A percentile compares a stretch with the other conserved stretches of the same genome.
These are phyloP conservation scores for Recurvirostra avosetta DNA, from an alignment of 2,113 vertebrate species.

Conservation along the genomic window DNA sequence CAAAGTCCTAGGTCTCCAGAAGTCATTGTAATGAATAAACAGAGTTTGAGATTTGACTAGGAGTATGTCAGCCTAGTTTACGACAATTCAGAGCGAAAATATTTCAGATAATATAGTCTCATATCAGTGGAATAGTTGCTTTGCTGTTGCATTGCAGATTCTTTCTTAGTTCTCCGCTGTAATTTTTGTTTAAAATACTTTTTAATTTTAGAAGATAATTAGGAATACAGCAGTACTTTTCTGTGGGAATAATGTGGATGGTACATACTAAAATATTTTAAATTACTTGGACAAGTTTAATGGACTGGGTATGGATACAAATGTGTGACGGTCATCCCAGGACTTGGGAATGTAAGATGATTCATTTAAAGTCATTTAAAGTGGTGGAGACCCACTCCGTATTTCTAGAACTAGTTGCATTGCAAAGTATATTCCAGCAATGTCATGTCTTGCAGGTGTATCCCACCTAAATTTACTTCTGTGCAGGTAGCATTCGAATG, in stretches of 20 bases:
- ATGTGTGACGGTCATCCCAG: neutral
- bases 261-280: neutral
- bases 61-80: neutral
- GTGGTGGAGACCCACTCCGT: neutral
- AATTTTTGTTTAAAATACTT: neutral
- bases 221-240: neutral
- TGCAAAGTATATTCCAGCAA: neutral
- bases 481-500: neutral
- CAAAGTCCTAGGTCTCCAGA: neutral
- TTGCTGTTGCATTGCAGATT: neutral
- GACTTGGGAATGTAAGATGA: neutral
- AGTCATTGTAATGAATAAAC: neutral
- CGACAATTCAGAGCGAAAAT: neutral
- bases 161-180: neutral
- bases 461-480: neutral
- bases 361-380: neutral
- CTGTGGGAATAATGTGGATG: neutral
- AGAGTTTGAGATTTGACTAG: neutral
- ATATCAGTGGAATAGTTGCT: neutral
- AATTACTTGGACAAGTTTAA: neutral
- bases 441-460: neutral
- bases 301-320: fast-evolving
- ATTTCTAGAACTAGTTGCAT: neutral
- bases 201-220: neutral
- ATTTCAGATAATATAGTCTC: neutral